phyloP scores from a whole-genome alignment of 2,113 vertebrate genomes.

The Pionites leucogaster region DNA sequence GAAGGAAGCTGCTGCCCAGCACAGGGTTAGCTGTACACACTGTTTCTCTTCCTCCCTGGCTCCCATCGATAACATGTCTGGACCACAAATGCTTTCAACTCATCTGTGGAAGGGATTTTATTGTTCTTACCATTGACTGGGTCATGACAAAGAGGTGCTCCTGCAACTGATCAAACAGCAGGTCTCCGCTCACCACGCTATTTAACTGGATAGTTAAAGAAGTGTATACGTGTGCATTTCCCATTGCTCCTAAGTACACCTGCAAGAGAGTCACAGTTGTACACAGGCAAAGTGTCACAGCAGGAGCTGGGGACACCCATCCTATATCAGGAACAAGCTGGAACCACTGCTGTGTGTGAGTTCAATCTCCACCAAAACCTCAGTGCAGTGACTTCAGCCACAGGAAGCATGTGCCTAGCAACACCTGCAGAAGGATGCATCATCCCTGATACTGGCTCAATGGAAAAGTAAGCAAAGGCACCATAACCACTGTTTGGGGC shows the following conservation, averaged over 20 bases:
- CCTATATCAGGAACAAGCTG: background rate
- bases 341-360: background rate
- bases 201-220: constrained; percentile 82
- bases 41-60: background rate
- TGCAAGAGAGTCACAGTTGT: constrained; percentile 49
- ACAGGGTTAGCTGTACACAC: background rate
- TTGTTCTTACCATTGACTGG: constrained; percentile 81
- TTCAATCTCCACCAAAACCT: background rate
- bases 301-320: background rate
- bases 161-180: constrained; percentile 86
- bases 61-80: background rate
- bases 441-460: background rate
- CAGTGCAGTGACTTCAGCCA: background rate
- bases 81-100: background rate
- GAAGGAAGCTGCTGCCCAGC: background rate
- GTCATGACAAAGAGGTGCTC: constrained; percentile 94
- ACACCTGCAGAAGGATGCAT: background rate
- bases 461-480: background rate
- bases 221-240: constrained; percentile 82
- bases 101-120: background rate
- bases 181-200: constrained; percentile 85
- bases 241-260: constrained; percentile 87
- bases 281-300: background rate
- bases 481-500: fast-evolving
- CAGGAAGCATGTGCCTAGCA: background rate